Percentiles rank a stretch among this genome's conserved stretches.
phyloP scores from a whole-genome alignment of 2,113 vertebrate genomes.

The Oncorhynchus gorbuscha region DNA sequence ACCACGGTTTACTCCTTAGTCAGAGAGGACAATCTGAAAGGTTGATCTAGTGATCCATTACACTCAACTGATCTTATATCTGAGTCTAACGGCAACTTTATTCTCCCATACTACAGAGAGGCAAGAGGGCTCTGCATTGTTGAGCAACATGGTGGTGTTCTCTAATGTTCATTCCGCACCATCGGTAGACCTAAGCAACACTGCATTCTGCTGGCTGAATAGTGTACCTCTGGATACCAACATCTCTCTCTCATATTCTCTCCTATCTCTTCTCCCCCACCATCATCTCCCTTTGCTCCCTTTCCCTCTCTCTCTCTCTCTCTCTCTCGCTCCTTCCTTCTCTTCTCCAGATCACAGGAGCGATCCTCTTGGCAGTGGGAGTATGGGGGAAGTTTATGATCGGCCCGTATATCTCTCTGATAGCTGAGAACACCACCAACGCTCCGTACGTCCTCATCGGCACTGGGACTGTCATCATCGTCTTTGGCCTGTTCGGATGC shows the following conservation, averaged over 20 bases:
- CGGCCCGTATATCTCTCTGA: conserved; percentile 95
- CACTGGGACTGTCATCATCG: conserved; percentile 94
- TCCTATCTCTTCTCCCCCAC: background rate
- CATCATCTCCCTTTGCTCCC: background rate
- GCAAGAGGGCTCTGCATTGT: background rate
- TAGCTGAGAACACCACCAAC: conserved; percentile 98
- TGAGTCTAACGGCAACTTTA: background rate
- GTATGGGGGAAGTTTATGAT: conserved; percentile 97
- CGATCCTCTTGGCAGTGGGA: conserved; percentile 94
- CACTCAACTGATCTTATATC: background rate
- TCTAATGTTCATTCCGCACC: background rate
- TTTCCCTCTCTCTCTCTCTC: background rate
- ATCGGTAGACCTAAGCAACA: background rate
- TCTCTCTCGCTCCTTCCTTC: conserved; percentile 13
- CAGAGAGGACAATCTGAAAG: background rate
- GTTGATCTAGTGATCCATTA: too few relatives aligned
- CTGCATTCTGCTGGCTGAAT: background rate
- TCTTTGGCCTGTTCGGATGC: conserved; percentile 97
- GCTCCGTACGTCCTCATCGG: conserved; percentile 97
- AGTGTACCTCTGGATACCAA: background rate
- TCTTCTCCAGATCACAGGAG: conserved; percentile 88
- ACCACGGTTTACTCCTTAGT: too few relatives aligned
- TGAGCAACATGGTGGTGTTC: background rate
- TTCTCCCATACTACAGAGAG: too few relatives aligned
- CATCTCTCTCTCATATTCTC: too few relatives aligned